These are phyloP conservation scores for Galemys pyrenaicus DNA, from an alignment of 2,113 vertebrate genomes.

Conservation along the genomic window DNA sequence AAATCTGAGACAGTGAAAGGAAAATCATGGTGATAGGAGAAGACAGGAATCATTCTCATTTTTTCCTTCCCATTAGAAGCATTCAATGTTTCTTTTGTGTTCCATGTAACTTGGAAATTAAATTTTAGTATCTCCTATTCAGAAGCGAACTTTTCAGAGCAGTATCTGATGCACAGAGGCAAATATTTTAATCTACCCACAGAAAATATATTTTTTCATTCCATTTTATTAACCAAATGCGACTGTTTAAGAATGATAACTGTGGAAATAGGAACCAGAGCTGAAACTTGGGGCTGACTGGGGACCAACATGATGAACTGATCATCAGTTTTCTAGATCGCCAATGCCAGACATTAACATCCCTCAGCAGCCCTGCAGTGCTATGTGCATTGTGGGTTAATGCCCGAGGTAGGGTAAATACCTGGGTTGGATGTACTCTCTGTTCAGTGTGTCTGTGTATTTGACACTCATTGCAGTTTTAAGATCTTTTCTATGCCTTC, in stretches of 20 bases:
- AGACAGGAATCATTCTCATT: background rate
- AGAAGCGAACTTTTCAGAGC: slow-evolving; percentile 9
- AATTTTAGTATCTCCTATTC: slow-evolving; percentile 29
- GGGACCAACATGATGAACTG: background rate
- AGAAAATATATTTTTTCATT: background rate
- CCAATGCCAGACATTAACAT: background rate
- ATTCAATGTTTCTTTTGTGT: slow-evolving; percentile 8
- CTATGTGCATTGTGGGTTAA: background rate
- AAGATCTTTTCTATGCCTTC: background rate
- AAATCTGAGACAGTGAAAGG: background rate
- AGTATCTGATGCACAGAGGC: background rate
- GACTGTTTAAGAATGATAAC: slow-evolving; percentile 21
- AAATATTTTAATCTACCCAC: background rate
- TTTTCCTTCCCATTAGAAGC: background rate
- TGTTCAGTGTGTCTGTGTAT: background rate
- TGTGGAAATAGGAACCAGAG: background rate
- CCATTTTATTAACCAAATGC: slow-evolving; percentile 7
- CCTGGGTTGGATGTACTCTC: background rate
- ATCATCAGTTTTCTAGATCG: background rate
- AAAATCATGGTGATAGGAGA: background rate
- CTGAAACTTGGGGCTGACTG: background rate
- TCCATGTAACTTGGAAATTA: slow-evolving; percentile 20
- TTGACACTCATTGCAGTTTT: background rate
- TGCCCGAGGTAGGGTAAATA: background rate
- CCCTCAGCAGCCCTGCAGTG: background rate